phyloP scores from a whole-genome alignment of 2,797 vertebrate genomes.

The Momotus momota region DNA sequence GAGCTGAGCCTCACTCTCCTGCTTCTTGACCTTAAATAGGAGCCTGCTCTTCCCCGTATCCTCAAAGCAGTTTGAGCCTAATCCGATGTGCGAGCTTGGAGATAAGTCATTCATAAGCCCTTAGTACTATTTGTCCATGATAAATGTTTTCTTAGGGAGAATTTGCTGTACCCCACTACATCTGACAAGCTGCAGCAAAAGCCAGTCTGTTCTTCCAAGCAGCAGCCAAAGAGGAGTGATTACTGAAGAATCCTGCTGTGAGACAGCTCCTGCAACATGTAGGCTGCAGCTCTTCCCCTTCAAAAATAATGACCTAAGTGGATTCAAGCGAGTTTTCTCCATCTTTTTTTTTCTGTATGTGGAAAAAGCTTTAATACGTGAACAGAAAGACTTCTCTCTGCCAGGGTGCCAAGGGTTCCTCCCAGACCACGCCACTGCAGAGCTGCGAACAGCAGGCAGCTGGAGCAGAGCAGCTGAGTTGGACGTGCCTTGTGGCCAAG shows the following conservation, averaged over 20 bases:
- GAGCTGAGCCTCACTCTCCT: neutral
- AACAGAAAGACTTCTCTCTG: neutral
- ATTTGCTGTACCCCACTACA: neutral
- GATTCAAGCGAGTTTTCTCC: neutral
- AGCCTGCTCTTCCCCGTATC: neutral
- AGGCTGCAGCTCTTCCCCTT: neutral
- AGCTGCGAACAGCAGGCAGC: neutral
- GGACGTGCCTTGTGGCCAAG: accelerated
- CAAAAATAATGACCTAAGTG: neutral
- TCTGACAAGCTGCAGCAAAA: neutral
- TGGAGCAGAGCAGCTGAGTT: neutral
- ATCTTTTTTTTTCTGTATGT: neutral
- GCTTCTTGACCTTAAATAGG: neutral
- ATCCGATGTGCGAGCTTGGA: neutral
- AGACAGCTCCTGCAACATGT: neutral
- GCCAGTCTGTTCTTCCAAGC: neutral
- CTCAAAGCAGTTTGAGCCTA: neutral
- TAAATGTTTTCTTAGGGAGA: neutral
- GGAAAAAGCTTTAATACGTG: neutral
- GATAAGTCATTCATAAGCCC: neutral
- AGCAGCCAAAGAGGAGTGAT: neutral
- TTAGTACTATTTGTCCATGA: neutral
- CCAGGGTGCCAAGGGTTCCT: neutral
- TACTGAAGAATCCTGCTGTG: neutral
- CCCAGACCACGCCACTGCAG: accelerated